Evolutionary conservation across 2,797 vertebrate species (phyloP), one percentile per base, ranked within the genome.

Genomic region (Xiphophorus birchmanni): DNA sequence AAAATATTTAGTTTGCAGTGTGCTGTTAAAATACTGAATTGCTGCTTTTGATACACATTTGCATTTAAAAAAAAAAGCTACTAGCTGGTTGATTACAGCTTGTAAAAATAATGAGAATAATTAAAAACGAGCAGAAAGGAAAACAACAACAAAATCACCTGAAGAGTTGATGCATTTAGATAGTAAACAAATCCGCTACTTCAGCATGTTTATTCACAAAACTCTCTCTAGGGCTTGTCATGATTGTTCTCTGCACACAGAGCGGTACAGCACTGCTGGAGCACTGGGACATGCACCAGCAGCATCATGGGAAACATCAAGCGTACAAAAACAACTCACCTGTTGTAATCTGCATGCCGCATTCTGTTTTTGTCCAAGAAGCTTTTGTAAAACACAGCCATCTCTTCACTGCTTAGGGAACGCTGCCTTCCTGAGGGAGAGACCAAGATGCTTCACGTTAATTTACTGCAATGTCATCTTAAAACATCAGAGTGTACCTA

Each of bases 301-400:
- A 0, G 67, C 77, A 44, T 23, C 45, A 5, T 18, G 32, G 80
- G 84, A 87, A 12, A 69, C 1, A 7, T 9, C 21, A 42, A 18
- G 12, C 13, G 26, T 10, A 35, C 13, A 74, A 73, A 75, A 83
- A 65, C 72, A 60, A 95, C 96, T 89, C 92, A 99, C 98, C 95
- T 98, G 95, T 99, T 99, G 86, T 99, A 99, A 78, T 78, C 82
- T 84, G 95, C 86, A 76, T 99, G 98, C 87, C 96, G 97, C 83
- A 73, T 91, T 75, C 94, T 94, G 94, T 99, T 99, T 92, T 90
- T 95, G 84, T 96, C 97, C 84, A 99, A 93, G 90, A 99, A 99
- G 71, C 91, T 92, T 95, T 98, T 98, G 93, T 99, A 99, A 87
- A 99, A 99, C 47, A 96, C 95, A 7, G 98, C 97, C 98, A 99